A percentile compares a stretch with the other conserved stretches of the same genome.
These are phyloP conservation scores for Calliopsis andreniformis DNA, from an alignment of 1,140 invertebrate genomes.

Conservation along the genomic window DNA sequence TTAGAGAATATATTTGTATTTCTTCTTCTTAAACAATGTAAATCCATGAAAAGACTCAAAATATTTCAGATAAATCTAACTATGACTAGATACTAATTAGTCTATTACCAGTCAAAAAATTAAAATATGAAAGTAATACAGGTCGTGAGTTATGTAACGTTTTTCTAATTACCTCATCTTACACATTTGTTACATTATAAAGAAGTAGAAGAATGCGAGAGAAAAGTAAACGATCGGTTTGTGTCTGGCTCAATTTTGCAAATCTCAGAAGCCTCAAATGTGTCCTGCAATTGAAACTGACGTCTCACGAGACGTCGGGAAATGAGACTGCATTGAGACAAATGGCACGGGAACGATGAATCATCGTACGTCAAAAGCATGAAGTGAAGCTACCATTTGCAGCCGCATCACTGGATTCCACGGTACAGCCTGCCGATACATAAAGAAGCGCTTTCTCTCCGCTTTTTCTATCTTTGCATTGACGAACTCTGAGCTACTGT, in stretches of 20 bases:
- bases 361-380: slow-evolving; percentile 73
- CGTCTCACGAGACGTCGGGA: slow-evolving; percentile 65
- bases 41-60: too few relatives aligned
- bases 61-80: too few relatives aligned
- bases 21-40: too few relatives aligned
- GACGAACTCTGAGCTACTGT: slow-evolving; percentile 44
- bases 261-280: slow-evolving; percentile 48
- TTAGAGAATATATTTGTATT: too few relatives aligned
- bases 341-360: slow-evolving; percentile 72
- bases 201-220: too few relatives aligned
- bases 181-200: too few relatives aligned
- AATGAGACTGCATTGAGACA: slow-evolving; percentile 72
- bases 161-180: too few relatives aligned
- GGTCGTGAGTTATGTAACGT: too few relatives aligned
- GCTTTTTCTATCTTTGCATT: slow-evolving; percentile 52
- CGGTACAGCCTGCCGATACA: slow-evolving; percentile 48
- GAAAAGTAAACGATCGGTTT: too few relatives aligned
- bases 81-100: too few relatives aligned
- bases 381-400: slow-evolving; percentile 64
- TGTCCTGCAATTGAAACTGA: slow-evolving; percentile 69
- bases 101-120: too few relatives aligned
- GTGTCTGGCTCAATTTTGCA: slow-evolving; percentile 44
- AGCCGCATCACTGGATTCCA: slow-evolving; percentile 55
- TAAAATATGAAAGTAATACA: too few relatives aligned
- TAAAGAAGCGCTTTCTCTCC: slow-evolving; percentile 56